phyloP scores from a whole-genome alignment of 2,888 invertebrate species.

The Geophilus truncorum region DNA sequence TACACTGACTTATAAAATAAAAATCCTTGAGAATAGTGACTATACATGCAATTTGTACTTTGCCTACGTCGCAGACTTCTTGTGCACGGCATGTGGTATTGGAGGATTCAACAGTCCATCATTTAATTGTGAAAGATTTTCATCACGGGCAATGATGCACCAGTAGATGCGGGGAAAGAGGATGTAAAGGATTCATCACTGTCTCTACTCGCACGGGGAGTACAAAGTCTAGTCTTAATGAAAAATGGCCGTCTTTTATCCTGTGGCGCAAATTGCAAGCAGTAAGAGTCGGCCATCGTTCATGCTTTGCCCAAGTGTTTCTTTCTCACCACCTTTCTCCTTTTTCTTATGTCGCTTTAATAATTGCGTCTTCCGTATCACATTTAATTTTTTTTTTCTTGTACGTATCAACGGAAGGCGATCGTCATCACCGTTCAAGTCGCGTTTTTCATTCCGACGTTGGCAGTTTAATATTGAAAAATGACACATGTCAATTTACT shows the following conservation, averaged over 20 bases:
- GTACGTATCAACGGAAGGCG: background rate
- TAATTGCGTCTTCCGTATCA: background rate
- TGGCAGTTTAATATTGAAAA: background rate
- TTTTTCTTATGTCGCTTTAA: conserved; percentile 1
- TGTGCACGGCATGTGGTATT: too few species aligned
- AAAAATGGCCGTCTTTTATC: conserved; percentile 20
- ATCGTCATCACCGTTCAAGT: background rate
- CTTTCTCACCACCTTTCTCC: background rate
- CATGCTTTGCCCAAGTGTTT: background rate
- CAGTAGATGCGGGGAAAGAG: background rate
- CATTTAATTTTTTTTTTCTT: background rate
- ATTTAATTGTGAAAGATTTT: background rate
- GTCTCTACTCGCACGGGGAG: background rate
- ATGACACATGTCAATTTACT: background rate
- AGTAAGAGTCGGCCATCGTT: conserved; percentile 16
- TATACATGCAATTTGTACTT: too few species aligned
- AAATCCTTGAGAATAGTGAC: too few species aligned
- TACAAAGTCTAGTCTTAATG: conserved; percentile 8
- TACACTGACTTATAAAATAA: too few species aligned
- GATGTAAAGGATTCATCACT: conserved; percentile 12
- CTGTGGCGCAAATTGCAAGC: conserved; percentile 19
- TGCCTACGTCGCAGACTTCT: too few species aligned
- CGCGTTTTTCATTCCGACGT: background rate
- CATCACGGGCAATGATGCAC: background rate
- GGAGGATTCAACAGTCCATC: background rate